Base-by-base conservation (phyloP, 2,113 vertebrate species). In the Coracopsis vasa region DNA sequence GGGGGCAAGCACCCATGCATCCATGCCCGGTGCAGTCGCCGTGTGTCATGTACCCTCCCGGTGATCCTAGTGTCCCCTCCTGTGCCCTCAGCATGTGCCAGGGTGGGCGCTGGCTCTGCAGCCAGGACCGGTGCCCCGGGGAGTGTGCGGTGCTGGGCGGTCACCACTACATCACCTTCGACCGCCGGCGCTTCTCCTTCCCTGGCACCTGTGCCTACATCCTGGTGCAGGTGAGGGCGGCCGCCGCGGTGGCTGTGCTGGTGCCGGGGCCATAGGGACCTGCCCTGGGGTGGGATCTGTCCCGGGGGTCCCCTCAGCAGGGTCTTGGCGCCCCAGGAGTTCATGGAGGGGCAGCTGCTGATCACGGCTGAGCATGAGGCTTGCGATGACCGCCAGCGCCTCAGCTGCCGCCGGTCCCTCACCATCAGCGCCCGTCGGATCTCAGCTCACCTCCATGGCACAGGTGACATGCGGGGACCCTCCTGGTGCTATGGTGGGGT, bases 101-200 rank as follows among this genome's bases (percentile, higher is more conserved):
- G 79, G 98, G 97, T 0, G 99, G 99, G 6, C 98, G 86, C 81
- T 99, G 99, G 99, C 96, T 94, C 64, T 99, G 99, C 37, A 96
- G 98, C 10, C 97, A 91, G 87, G 98, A 98, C 69, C 98, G 62
- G 16, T 99, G 99, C 31, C 97, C 98, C 0, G 98, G 98, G 2
- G 98, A 99, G 94, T 99, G 99, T 48, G 71, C 80, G 3, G 93
- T 99, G 79, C 97, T 98, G 16, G 98, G 98, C 4, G 97, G 97
- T 2, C 94, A 98, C 12, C 99, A 99, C 88, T 98, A 98, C 54
- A 65, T 98, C 93, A 99, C 99, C 41, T 99, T 99, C 25, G 99
- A 99, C 85, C 97, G 97, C 93, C 99, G 97, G 91, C 97, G 97
- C 90, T 99, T 98, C 92, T 98, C 97, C 11, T 98, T 99, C 41